A percentile compares a stretch with the other conserved stretches of the same genome.
Conservation (phyloP, 2,797 vertebrate genomes). For the Malurus splendens region DNA sequence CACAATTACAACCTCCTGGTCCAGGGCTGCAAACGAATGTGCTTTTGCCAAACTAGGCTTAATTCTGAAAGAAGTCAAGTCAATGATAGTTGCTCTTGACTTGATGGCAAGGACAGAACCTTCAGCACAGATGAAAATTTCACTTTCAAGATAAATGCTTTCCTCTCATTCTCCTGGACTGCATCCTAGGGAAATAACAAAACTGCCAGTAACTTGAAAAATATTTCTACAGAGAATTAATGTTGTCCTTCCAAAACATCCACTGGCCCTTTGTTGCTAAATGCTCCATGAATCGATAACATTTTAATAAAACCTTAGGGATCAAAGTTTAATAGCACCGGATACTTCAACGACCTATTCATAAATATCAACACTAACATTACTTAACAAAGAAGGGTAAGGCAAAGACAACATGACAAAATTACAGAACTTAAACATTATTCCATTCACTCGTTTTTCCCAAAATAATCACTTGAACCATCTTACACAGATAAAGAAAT, state of each 20-base stretch:
- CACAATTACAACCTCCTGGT: constrained; percentile 4
- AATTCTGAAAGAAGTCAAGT: not conserved
- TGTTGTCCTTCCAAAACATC: not conserved
- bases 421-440: constrained; percentile 13
- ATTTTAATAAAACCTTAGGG: constrained; percentile 44
- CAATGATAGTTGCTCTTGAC: not conserved
- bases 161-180: not conserved
- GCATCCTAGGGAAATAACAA: not conserved
- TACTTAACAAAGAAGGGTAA: constrained; percentile 34
- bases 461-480: constrained; percentile 35
- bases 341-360: constrained; percentile 7
- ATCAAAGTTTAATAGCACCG: constrained; percentile 63
- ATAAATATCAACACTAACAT: not conserved
- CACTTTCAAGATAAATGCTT: not conserved
- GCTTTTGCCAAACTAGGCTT: constrained; percentile 15
- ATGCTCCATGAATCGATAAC: not conserved
- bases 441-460: constrained; percentile 1
- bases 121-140: constrained; percentile 8
- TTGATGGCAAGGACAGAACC: not conserved
- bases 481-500: constrained; percentile 12
- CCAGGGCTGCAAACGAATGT: not conserved
- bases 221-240: not conserved
- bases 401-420: constrained; percentile 26
- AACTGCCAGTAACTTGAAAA: not conserved
- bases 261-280: not conserved